These are phyloP conservation scores for Euthynnus affinis DNA, from an alignment of 2,797 vertebrate species.

Conservation along the genomic window DNA sequence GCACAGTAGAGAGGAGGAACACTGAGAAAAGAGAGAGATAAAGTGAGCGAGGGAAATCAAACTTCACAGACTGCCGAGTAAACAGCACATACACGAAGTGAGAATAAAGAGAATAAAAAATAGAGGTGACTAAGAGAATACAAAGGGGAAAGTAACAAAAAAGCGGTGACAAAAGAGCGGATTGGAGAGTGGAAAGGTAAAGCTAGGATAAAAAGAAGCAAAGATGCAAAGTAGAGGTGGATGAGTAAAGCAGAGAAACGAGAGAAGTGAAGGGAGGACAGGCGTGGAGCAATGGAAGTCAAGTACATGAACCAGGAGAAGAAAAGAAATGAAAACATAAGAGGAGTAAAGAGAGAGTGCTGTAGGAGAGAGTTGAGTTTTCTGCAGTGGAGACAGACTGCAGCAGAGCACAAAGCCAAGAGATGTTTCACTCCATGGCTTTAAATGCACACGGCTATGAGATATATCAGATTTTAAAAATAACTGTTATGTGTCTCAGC, in stretches of 20 bases:
- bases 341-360: slow-evolving; percentile 9
- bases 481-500: slow-evolving; percentile 35
- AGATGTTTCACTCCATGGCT: slow-evolving; percentile 46
- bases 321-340: slow-evolving; percentile 1
- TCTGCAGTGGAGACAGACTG: slow-evolving; percentile 30
- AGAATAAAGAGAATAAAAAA: slow-evolving; percentile 6
- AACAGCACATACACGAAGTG: not conserved
- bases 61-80: slow-evolving; percentile 2
- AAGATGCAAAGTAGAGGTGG: too few relatives aligned
- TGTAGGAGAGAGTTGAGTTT: slow-evolving; percentile 34
- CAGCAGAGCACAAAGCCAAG: slow-evolving; percentile 40
- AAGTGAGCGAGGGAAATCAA: slow-evolving; percentile 18
- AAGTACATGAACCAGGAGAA: slow-evolving; percentile 14
- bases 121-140: not conserved
- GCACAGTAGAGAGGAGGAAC: not conserved
- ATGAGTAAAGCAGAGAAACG: too few relatives aligned
- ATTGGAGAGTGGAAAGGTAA: not conserved
- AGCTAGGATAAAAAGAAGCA: not conserved
- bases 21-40: not conserved
- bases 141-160: not conserved
- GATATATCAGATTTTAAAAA: slow-evolving; percentile 34
- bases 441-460: slow-evolving; percentile 18
- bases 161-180: not conserved
- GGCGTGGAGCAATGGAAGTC: not conserved
- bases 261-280: not conserved